A percentile compares a stretch with the other conserved stretches of the same genome.
Conservation (phyloP, 2,888 invertebrate species). For the Maniola hyperantus region DNA sequence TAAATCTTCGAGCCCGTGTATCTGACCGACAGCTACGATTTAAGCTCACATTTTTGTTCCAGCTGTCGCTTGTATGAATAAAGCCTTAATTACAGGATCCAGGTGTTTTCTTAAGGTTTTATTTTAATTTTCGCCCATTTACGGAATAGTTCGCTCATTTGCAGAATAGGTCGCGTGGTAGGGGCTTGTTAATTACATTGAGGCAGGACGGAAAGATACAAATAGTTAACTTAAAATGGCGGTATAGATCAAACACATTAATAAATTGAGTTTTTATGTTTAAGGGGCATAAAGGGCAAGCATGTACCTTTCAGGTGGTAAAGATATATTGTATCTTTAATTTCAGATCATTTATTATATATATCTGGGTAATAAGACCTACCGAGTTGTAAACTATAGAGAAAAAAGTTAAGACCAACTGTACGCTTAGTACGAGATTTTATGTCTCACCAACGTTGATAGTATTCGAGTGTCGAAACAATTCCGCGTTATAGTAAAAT, state of each 20-base stretch:
- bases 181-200: conserved; percentile 19
- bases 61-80: not conserved
- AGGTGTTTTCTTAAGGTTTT: conserved; percentile 14
- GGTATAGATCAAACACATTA: conserved; percentile 18
- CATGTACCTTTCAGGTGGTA: conserved; percentile 8
- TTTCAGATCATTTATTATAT: conserved; percentile 3
- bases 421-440: too few relatives aligned
- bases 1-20: too few relatives aligned
- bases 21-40: too few relatives aligned
- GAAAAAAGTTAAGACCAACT: not conserved
- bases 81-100: conserved; percentile 12
- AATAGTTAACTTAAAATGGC: conserved; percentile 13
- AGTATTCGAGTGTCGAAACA: too few relatives aligned
- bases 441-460: too few relatives aligned
- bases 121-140: conserved; percentile 16
- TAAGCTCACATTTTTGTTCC: too few relatives aligned
- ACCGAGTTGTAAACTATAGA: conserved; percentile 4
- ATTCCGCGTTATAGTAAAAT: too few relatives aligned
- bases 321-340: conserved; percentile 1
- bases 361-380: not conserved
- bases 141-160: conserved; percentile 18
- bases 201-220: conserved; percentile 11
- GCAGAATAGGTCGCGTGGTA: conserved; percentile 21
- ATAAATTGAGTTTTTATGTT: conserved; percentile 22
- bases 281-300: conserved; percentile 13